Evolutionary conservation across 2,113 vertebrate genomes (phyloP).

Genomic region (human): GRCh38 chr11:110497501-110498000

Average conservation of each 20-base stretch:
- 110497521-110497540: not conserved
- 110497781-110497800: not conserved
- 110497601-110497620: not conserved
- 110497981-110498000: not conserved
- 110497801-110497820: not conserved
- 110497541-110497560: not conserved
- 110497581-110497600: not conserved
- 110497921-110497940: not conserved
- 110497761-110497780: not conserved
- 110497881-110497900: not conserved
- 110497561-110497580: not conserved
- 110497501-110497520: not conserved
- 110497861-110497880: not conserved
- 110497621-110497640: not conserved
- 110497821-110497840: not conserved
- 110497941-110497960: not conserved
- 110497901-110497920: no score
- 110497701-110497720: not conserved
- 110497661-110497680: not conserved
- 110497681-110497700: not conserved
- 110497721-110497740: not conserved
- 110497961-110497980: not conserved
- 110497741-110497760: not conserved
- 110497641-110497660: not conserved
- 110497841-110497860: not conserved